Evolutionary conservation across 2,888 invertebrate genomes (phyloP).

Genomic region (Tricholauxania praeusta): DNA sequence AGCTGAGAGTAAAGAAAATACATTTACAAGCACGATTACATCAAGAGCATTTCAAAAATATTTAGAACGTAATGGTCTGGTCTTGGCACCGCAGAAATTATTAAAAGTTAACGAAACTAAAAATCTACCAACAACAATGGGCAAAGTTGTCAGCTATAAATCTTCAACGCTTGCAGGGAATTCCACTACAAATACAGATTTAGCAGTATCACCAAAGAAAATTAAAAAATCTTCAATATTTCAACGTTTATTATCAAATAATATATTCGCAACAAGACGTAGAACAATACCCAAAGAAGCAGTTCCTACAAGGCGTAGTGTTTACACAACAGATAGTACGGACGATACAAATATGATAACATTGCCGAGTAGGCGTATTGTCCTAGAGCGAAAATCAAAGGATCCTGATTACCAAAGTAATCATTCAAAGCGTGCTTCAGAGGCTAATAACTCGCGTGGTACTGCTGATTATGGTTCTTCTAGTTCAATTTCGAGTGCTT

Average conservation of each 20-base stretch:
- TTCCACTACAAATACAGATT: slow-evolving; percentile 31
- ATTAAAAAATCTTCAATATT: slow-evolving; percentile 64
- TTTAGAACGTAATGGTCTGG: slow-evolving; percentile 63
- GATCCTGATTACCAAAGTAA: too few species aligned
- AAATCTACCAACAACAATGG: too few species aligned
- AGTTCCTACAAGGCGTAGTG: slow-evolving; percentile 53
- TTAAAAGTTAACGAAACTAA: slow-evolving; percentile 45
- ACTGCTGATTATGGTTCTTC: slow-evolving; percentile 56
- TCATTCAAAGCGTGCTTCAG: too few species aligned
- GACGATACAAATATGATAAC: too few species aligned
- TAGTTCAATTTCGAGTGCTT: slow-evolving; percentile 60
- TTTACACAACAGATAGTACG: slow-evolving; percentile 43
- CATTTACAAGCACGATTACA: slow-evolving; percentile 66
- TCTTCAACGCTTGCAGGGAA: slow-evolving; percentile 23
- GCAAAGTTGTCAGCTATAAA: too few species aligned
- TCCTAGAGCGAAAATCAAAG: slow-evolving; percentile 57
- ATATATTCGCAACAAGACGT: slow-evolving; percentile 63
- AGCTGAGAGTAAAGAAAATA: slow-evolving; percentile 44
- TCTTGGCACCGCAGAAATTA: slow-evolving; percentile 59
- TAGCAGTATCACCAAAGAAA: slow-evolving; percentile 52
- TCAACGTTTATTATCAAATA: slow-evolving; percentile 62
- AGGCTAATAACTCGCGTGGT: slow-evolving; percentile 34
- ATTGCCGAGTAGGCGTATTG: slow-evolving; percentile 59
- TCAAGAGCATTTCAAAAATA: slow-evolving; percentile 67
- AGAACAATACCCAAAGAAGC: slow-evolving; percentile 64